Evolutionary conservation across 2,888 invertebrate species (phyloP), one percentile per base, ranked within the genome.

Genomic region (Andrena chrysosceles): DNA sequence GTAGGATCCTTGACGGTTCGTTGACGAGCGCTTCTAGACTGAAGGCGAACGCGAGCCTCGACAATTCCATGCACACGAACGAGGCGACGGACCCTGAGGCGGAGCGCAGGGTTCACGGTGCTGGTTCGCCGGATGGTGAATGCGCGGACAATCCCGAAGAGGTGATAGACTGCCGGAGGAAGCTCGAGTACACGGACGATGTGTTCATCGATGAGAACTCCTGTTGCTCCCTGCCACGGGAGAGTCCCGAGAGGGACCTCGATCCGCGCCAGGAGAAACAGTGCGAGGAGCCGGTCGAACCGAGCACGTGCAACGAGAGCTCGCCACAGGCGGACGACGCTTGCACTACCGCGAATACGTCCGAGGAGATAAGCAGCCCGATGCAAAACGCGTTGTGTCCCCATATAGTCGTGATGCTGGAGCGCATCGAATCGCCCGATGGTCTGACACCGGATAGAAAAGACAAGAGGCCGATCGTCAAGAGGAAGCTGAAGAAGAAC

Each of bases 331-430:
- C 29, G 16, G 13, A 33, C 5, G 42, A 63, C 13, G 2, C 6
- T 5, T 72, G n/a, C 29, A 20, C 23, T 13, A 2, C 10, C 1
- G 1, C 2, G 1, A 13, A 42, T 0, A 23, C 29, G 8, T 16
- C 31, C n/a, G 2, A 64, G 16, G 6, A 8, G 4, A 1, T 33
- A 6, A 0, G 0, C 2, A 54, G 67, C 1, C 0, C 16, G 20
- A 2, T 0, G 3, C 8, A 42, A 16, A 5, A 2, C 35, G 10
- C 52, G 10, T 0, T 20, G 13, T 60, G 42, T 35, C 68, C 74
- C 8, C 35, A 76, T 59, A 68, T 92, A 42, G 73, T 89, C 70
- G 82, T 93, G 0, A 77, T 90, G 8, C 71, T 93, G 76, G 90
- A 92, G 16, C 87, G 91, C 20, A 74, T 93, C 31, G 90, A 91